phyloP scores from a whole-genome alignment of 2,888 invertebrate species.

The Brachypterus glaber region DNA sequence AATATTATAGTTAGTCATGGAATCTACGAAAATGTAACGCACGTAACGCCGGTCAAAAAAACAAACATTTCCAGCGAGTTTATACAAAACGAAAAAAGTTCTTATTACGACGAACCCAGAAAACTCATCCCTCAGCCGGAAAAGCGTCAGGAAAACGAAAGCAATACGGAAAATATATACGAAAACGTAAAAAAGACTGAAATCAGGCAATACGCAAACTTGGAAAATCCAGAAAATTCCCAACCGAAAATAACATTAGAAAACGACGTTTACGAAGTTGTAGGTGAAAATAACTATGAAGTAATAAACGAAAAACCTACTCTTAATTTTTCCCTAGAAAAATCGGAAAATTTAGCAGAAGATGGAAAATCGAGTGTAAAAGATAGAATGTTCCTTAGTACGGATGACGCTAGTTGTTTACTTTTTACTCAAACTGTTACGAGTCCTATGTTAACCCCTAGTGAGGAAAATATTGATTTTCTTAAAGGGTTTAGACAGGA shows the following conservation, averaged over 20 bases:
- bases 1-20: no score
- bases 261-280: slow-evolving; percentile 16
- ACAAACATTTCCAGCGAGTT: slow-evolving; percentile 25
- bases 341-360: slow-evolving; percentile 7
- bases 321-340: slow-evolving; percentile 19
- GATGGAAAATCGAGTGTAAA: slow-evolving; percentile 29
- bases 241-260: slow-evolving; percentile 16
- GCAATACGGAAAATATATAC: slow-evolving; percentile 27
- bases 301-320: slow-evolving; percentile 18
- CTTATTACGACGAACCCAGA: slow-evolving; percentile 26
- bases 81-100: slow-evolving; percentile 30
- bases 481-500: slow-evolving; percentile 37
- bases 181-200: slow-evolving; percentile 27
- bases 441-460: slow-evolving; percentile 40
- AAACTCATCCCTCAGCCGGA: background rate
- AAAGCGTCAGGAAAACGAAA: slow-evolving; percentile 16
- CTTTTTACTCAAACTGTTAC: slow-evolving; percentile 41
- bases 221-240: slow-evolving; percentile 13
- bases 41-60: slow-evolving; percentile 13
- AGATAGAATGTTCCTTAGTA: slow-evolving; percentile 37
- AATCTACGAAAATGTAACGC: slow-evolving; percentile 29
- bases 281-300: slow-evolving; percentile 11
- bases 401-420: slow-evolving; percentile 36
- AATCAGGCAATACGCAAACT: slow-evolving; percentile 25
- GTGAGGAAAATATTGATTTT: slow-evolving; percentile 41